These are phyloP conservation scores for Triplophysa dalaica DNA, from an alignment of 2,113 vertebrate species.

Conservation along the genomic window DNA sequence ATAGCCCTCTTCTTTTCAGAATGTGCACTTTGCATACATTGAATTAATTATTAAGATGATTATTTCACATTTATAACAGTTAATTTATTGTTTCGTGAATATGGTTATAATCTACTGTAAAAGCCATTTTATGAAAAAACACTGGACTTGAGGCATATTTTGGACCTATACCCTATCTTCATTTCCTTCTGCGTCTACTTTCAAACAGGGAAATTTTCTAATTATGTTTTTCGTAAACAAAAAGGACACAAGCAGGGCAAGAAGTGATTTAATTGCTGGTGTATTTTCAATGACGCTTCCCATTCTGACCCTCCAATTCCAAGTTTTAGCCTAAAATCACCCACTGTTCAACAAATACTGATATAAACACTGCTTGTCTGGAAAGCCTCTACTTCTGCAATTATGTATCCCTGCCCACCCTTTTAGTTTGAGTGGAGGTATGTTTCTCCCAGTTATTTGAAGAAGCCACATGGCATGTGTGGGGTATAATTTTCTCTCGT, in stretches of 20 bases:
- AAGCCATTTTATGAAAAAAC: no score
- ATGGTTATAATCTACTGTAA: no score
- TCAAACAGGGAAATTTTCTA: neutral
- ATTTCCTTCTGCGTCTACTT: neutral
- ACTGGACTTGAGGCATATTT: constrained; percentile 33
- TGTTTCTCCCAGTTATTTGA: constrained; percentile 35
- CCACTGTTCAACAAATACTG: constrained; percentile 8
- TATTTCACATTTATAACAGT: no score
- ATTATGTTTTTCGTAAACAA: neutral
- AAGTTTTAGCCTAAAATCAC: constrained; percentile 28
- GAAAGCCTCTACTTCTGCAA: constrained; percentile 28
- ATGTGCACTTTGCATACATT: no score
- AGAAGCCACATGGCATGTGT: constrained; percentile 27
- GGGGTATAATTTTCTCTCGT: constrained; percentile 35
- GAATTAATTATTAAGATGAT: no score
- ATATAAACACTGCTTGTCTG: neutral
- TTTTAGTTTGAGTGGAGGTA: constrained; percentile 25
- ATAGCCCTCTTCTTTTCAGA: no score
- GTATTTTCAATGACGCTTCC: neutral
- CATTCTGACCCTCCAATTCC: constrained; percentile 9
- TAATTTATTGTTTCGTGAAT: no score
- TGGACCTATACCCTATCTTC: neutral
- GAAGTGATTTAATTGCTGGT: neutral
- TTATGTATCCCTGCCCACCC: constrained; percentile 29
- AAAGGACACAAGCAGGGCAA: neutral